Evolutionary conservation across 2,113 vertebrate species (phyloP), one percentile per base, ranked within the genome.

Genomic region (Trematocara unimaculatum): DNA sequence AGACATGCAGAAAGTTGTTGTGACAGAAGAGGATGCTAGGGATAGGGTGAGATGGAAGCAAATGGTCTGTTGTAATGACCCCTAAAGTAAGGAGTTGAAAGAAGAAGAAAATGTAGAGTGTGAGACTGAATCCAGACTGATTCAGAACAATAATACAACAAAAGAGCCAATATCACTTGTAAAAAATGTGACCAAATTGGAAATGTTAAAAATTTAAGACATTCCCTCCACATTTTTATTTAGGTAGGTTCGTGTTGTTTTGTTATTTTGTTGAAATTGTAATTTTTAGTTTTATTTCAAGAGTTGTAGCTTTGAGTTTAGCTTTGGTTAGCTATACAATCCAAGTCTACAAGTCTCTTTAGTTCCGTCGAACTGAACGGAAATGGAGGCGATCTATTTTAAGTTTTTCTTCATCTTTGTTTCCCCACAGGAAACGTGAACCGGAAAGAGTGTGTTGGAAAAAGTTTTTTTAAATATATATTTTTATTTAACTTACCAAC

Each of bases 331-430:
- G 45, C 72, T n/a, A 18, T 77, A 74, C 8, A 18, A 31, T 11
- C 23, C 13, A 45, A 29, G 40, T 29, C 64, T 23, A 45, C 13
- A 26, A 45, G 67, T 72, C 67, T 45, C 9, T 47, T 77, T 12
- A 31, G 15, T 13, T 49, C 17, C 45, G 26, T 33, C 6, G 45
- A 49, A 67, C 4, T 67, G 1, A 67, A 38, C 33, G 45, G 45
- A 29, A 33, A 18, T 15, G 1, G 33, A 64, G 1, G 40, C 1
- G 23, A 85, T 56, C 8, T 55, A 35, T 90, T 89, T 90, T 81
- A 72, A 53, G 2, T 3, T 4, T 1, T 8, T 29, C 1, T 20
- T 56, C 1, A 45, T 80, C 88, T 93, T 93, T 92, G 86, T 55
- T 4, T 26, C 4, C 4, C 45, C 8, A 4, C 3, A 13, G n/a